These are phyloP conservation scores for Halictus rubicundus DNA, from an alignment of 1,140 invertebrate species.

Conservation along the genomic window DNA sequence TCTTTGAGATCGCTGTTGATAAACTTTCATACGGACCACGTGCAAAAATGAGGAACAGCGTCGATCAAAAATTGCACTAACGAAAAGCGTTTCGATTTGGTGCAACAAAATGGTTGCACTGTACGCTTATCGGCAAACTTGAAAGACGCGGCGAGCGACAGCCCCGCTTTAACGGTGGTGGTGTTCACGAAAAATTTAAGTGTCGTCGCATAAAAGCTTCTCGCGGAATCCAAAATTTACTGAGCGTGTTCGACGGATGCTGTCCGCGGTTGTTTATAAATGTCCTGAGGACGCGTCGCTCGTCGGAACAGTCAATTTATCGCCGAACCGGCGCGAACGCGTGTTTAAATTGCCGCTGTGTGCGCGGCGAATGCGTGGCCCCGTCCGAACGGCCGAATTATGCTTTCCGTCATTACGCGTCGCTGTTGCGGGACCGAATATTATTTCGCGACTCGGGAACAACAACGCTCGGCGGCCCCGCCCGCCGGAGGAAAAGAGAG, in stretches of 20 bases:
- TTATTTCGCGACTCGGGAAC: conserved; percentile 41
- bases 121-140: no score
- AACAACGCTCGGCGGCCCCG: no score
- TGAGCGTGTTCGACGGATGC: neutral
- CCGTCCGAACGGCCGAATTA: conserved; percentile 47
- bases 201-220: no score
- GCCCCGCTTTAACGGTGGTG: no score
- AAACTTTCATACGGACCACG: no score
- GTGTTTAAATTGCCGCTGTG: neutral
- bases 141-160: no score
- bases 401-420: conserved; percentile 26
- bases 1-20: neutral
- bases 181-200: no score
- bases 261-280: neutral
- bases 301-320: neutral
- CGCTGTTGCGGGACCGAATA: conserved; percentile 23
- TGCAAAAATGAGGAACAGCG: no score
- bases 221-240: neutral
- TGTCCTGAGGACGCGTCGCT: neutral
- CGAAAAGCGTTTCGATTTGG: no score
- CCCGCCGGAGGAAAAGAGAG: no score
- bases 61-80: no score
- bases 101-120: no score
- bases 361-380: neutral
- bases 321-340: neutral